phyloP scores from a whole-genome alignment of 2,888 invertebrate species.

The Pegoplata infirma region DNA sequence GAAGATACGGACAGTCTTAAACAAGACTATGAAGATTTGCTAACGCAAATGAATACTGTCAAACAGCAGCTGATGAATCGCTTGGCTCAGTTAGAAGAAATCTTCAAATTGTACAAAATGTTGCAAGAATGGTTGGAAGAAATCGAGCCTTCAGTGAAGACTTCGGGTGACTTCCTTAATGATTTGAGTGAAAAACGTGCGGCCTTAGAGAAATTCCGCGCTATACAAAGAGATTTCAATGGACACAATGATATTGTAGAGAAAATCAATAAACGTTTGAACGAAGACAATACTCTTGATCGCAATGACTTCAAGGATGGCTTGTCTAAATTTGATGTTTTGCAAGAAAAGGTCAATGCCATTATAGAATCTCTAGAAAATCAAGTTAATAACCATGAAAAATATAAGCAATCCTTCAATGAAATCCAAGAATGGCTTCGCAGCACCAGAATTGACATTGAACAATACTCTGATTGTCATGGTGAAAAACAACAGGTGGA shows the following conservation, averaged over 20 bases:
- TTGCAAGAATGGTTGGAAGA: conserved; percentile 93
- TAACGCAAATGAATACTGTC: conserved; percentile 88
- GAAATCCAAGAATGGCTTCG: conserved; percentile 92
- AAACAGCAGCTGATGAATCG: conserved; percentile 86
- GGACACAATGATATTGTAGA: conserved; percentile 88
- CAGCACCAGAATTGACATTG: conserved; percentile 88
- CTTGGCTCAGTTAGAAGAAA: conserved; percentile 90
- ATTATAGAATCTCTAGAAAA: conserved; percentile 87
- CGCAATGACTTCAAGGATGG: conserved; percentile 85
- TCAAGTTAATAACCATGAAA: conserved; percentile 91
- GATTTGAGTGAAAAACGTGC: conserved; percentile 95
- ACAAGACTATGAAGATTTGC: conserved; percentile 92
- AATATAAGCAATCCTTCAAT: conserved; percentile 89
- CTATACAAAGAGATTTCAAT: conserved; percentile 88
- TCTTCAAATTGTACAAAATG: conserved; percentile 89
- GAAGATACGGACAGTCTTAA: conserved; percentile 94
- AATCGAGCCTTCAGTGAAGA: conserved; percentile 88
- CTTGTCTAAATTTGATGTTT: conserved; percentile 84
- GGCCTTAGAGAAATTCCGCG: conserved; percentile 91
- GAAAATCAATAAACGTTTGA: conserved; percentile 85
- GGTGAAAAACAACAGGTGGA: conserved; percentile 89
- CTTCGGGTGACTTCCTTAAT: conserved; percentile 85
- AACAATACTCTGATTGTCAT: conserved; percentile 91
- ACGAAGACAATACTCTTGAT: conserved; percentile 84
- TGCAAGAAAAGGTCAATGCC: conserved; percentile 83